phyloP scores from a whole-genome alignment of 2,113 vertebrate genomes.

The Toxotes chatareus region DNA sequence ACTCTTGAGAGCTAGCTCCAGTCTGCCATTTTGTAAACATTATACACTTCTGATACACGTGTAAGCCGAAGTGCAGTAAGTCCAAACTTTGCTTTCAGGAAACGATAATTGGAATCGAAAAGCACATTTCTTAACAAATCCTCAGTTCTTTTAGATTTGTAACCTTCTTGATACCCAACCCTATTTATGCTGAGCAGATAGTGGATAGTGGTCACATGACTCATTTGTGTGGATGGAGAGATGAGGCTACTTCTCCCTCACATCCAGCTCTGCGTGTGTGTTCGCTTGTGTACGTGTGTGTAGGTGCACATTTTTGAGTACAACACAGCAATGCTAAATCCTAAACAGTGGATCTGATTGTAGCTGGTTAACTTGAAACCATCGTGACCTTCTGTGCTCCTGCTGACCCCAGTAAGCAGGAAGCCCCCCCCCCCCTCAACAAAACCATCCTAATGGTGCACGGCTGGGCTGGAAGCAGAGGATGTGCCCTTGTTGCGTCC shows the following conservation, averaged over 20 bases:
- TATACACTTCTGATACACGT: constrained; percentile 32
- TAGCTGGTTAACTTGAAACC: constrained; percentile 66
- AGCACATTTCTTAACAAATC: constrained; percentile 44
- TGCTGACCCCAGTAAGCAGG: background rate
- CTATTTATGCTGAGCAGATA: constrained; percentile 22
- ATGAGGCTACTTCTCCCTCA: constrained; percentile 17
- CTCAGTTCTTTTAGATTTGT: constrained; percentile 6
- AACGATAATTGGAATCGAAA: constrained; percentile 60
- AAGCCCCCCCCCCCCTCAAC: background rate
- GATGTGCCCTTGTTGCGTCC: constrained; percentile 72
- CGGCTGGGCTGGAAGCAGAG: constrained; percentile 20
- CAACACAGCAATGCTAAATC: constrained; percentile 50
- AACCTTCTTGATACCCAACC: constrained; percentile 45
- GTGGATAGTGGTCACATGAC: constrained; percentile 66
- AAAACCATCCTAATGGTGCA: constrained; percentile 44
- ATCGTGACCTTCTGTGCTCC: constrained; percentile 27
- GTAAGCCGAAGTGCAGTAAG: constrained; percentile 30
- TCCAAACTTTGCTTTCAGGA: constrained; percentile 52
- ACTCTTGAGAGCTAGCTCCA: constrained; percentile 1
- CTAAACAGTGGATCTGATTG: constrained; percentile 64
- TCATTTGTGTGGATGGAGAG: constrained; percentile 39
- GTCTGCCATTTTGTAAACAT: constrained; percentile 43
- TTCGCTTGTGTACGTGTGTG: constrained; percentile 22
- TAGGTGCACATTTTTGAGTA: constrained; percentile 30
- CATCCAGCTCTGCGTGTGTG: constrained; percentile 30